These are phyloP conservation scores for Oreochromis niloticus DNA, from an alignment of 2,113 vertebrate species.

Conservation along the genomic window DNA sequence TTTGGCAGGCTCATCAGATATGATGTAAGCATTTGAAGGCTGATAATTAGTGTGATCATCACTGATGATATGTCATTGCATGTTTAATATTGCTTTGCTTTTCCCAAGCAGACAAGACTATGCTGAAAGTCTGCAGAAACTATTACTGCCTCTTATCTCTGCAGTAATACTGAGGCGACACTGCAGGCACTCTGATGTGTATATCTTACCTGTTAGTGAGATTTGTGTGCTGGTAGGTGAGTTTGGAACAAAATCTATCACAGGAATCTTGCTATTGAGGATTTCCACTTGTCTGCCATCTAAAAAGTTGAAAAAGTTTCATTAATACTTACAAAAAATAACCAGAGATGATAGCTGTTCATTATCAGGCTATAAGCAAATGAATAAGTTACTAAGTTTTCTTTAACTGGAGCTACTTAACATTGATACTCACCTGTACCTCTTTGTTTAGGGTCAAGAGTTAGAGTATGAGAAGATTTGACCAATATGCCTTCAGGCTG, in stretches of 20 bases:
- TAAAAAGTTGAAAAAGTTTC: background rate
- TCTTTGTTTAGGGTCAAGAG: background rate
- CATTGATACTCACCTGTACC: background rate
- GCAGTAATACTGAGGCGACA: background rate
- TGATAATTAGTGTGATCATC: background rate
- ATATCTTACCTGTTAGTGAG: conserved; percentile 61
- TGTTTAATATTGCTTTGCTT: background rate
- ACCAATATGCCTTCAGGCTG: background rate
- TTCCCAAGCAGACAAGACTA: background rate
- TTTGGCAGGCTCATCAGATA: background rate
- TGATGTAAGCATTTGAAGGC: background rate
- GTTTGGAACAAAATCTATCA: conserved; percentile 36
- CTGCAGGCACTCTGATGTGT: background rate
- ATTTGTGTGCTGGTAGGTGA: conserved; percentile 60
- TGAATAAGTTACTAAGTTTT: accelerated
- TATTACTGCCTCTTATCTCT: background rate
- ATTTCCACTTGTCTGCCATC: conserved; percentile 36
- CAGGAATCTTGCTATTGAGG: conserved; percentile 32
- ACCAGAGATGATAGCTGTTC: background rate
- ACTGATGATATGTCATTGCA: background rate
- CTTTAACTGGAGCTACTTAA: background rate
- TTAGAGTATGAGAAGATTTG: background rate
- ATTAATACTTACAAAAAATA: background rate
- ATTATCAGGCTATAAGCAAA: background rate
- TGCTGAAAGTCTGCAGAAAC: background rate